Base-by-base conservation (phyloP, 2,797 vertebrate species). In the Eulemur mongoz region DNA sequence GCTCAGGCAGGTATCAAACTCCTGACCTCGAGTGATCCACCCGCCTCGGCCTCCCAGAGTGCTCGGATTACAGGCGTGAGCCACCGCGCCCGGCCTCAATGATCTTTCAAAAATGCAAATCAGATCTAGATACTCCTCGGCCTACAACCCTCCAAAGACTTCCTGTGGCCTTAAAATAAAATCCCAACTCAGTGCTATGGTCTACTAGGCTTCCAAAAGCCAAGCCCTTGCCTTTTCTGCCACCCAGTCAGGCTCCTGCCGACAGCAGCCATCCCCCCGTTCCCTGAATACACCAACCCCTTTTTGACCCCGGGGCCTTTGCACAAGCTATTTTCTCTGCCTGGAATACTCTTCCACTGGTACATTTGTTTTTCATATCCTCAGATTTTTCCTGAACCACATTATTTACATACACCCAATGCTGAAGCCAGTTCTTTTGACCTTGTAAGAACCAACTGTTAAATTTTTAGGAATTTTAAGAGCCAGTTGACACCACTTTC, bases 101-200 rank as follows among this genome's bases (percentile, higher is more conserved):
- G 25, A 63, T 59, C 52, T 93, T 91, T 50, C 10, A 48, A 91
- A 86, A 79, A 69, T 35, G 61, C 86, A 92, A 88, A 90, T 61
- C 20, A 6, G 59, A 81, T n/a, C 30, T 17, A 23, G 79, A 23
- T 18, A 43, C 5, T 17, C 30, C 50, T 40, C 15, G 7, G 35
- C 79, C 79, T 35, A 92, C 79, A 93, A 52, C 63, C 59, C 38
- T 87, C 52, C 17, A 12, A 84, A 76, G 65, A 82, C 67, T 84
- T 94, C 93, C 70, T 83, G 85, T 50, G 63, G 70, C 93, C 83
- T 27, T 8, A 87, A 93, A 91, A 57, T 57, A 52, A 93, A 79
- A 93, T n/a, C 65, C 83, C 63, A 61, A 75, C 32, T 13, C 18
- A 0, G 35, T 1, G 5, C 78, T 13, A 5, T 25, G 30, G 22